phyloP scores from a whole-genome alignment of 2,113 vertebrate genomes.

The Pelvicachromis taeniatus region DNA sequence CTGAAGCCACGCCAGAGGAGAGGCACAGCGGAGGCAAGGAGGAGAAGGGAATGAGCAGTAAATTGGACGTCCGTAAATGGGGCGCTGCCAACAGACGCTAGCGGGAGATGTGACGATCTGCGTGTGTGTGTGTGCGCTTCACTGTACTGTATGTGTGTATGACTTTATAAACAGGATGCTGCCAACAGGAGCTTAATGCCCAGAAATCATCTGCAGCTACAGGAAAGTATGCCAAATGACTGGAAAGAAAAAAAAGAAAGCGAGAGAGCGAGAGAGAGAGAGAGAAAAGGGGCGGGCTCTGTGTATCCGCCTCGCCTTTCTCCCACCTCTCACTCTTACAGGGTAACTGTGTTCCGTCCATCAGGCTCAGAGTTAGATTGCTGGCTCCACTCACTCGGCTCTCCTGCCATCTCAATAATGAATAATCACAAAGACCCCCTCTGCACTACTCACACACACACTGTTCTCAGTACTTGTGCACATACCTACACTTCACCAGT shows the following conservation, averaged over 20 bases:
- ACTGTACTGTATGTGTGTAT: not conserved
- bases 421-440: slow-evolving; percentile 53
- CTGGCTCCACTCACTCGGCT: slow-evolving; percentile 45
- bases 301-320: not conserved
- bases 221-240: slow-evolving; percentile 41
- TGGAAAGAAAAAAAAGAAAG: not conserved
- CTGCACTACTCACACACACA: not conserved
- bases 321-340: slow-evolving; percentile 36
- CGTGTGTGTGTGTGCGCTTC: not conserved
- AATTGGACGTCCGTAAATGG: slow-evolving; percentile 53
- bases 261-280: not conserved
- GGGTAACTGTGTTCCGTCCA: slow-evolving; percentile 64
- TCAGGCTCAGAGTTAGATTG: slow-evolving; percentile 70
- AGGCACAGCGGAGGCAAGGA: not conserved
- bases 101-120: slow-evolving; percentile 33
- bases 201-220: slow-evolving; percentile 63
- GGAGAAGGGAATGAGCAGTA: slow-evolving; percentile 22
- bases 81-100: slow-evolving; percentile 42
- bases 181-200: slow-evolving; percentile 64
- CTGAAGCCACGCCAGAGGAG: slow-evolving; percentile 41
- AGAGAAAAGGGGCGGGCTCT: not conserved
- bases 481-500: not conserved
- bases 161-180: slow-evolving; percentile 41
- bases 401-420: slow-evolving; percentile 59
- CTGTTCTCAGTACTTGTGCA: not conserved